Evolutionary conservation across 2,888 invertebrate species (phyloP).

Genomic region (Keiferia lycopersicella): DNA sequence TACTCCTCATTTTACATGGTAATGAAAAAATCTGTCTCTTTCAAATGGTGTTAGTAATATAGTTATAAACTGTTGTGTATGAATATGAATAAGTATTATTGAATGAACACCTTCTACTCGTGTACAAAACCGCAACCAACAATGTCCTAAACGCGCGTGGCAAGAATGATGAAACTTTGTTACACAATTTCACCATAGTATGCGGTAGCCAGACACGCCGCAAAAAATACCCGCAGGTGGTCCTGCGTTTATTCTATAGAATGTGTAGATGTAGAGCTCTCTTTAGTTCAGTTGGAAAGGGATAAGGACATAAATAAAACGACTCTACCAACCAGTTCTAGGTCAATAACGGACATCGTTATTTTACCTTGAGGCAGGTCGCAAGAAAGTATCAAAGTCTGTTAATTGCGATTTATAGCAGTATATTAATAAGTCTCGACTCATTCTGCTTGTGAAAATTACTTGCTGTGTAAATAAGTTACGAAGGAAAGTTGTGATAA

Average conservation of each 20-base stretch:
- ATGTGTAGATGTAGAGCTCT: not conserved
- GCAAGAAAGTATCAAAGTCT: not conserved
- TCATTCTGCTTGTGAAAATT: not conserved
- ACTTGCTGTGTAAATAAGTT: not conserved
- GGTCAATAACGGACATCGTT: conserved; percentile 25
- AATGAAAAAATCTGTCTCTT: too few relatives aligned
- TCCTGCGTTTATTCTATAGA: not conserved
- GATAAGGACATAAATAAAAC: conserved; percentile 4
- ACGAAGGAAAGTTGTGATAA: not conserved
- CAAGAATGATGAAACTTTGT: conserved; percentile 15
- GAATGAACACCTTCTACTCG: too few relatives aligned
- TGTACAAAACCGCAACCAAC: too few relatives aligned
- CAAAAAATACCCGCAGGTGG: conserved; percentile 7
- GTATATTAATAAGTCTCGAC: not conserved
- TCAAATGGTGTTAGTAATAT: too few relatives aligned
- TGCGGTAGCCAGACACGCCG: not conserved
- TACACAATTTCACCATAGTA: conserved; percentile 6
- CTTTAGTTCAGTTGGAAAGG: conserved; percentile 3
- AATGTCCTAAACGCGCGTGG: not conserved
- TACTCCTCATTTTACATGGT: too few relatives aligned
- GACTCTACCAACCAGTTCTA: conserved; percentile 8
- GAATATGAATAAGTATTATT: too few relatives aligned
- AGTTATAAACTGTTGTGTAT: too few relatives aligned
- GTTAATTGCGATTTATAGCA: conserved; percentile 3
- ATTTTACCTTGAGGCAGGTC: conserved; percentile 8